A percentile compares a stretch with the other conserved stretches of the same genome.
These are phyloP conservation scores for Anticlea derivata DNA, from an alignment of 2,888 invertebrate species.

Conservation along the genomic window DNA sequence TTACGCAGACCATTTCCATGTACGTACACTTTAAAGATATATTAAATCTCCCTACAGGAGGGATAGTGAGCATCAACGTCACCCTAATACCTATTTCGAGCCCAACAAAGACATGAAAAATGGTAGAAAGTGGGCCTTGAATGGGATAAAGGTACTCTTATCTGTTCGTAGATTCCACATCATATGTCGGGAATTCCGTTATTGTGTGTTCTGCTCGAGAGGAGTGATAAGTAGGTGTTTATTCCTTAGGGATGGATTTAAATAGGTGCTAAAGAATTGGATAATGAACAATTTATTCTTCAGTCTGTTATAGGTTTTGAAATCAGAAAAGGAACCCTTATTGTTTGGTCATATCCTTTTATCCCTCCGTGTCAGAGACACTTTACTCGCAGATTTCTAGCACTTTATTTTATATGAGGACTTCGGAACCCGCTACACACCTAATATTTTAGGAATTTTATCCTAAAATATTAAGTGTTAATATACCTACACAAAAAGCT, in stretches of 20 bases:
- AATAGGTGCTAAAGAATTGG: slow-evolving; percentile 32
- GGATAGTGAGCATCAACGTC: slow-evolving; percentile 59
- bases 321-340: no score
- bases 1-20: slow-evolving; percentile 25
- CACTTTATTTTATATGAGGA: no score
- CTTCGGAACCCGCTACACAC: no score
- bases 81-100: slow-evolving; percentile 69
- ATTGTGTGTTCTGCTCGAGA: slow-evolving; percentile 38
- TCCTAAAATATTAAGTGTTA: no score
- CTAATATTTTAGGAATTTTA: no score
- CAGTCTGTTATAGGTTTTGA: no score
- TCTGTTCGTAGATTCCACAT: slow-evolving; percentile 67
- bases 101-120: slow-evolving; percentile 80
- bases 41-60: slow-evolving; percentile 54
- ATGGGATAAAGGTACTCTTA: slow-evolving; percentile 76
- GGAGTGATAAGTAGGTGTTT: slow-evolving; percentile 36
- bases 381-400: no score
- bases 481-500: no score
- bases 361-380: no score
- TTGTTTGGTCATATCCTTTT: no score
- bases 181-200: slow-evolving; percentile 52
- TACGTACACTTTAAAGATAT: slow-evolving; percentile 50
- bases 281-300: slow-evolving; percentile 8
- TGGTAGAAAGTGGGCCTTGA: slow-evolving; percentile 71
- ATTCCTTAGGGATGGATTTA: slow-evolving; percentile 27